Conservation (phyloP, 2,888 invertebrate species). For the Amphipyra berbera region DNA sequence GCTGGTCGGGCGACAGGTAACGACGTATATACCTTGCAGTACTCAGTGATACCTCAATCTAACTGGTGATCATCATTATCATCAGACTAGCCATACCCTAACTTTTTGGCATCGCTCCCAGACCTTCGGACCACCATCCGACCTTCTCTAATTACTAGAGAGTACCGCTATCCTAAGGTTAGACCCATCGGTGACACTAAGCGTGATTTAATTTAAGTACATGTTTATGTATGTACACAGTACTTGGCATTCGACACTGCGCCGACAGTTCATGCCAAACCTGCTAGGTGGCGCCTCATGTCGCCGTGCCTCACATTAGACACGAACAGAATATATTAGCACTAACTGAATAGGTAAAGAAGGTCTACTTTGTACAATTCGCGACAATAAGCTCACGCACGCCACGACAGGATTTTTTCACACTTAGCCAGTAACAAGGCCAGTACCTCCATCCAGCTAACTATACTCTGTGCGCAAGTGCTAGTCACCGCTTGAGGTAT, state of each 20-base stretch:
- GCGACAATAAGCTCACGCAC: background rate
- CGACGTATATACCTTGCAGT: too few species aligned
- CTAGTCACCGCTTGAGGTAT: too few species aligned
- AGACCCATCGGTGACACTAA: background rate
- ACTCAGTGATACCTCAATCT: too few species aligned
- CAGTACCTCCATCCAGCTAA: background rate
- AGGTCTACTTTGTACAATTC: conserved; percentile 15
- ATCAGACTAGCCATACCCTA: too few species aligned
- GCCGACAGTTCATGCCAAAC: conserved; percentile 24
- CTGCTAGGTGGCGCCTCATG: conserved; percentile 54
- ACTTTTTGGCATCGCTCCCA: too few species aligned
- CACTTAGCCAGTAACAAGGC: background rate
- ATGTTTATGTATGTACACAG: conserved; percentile 23
- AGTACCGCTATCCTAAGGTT: background rate
- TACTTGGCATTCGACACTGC: conserved; percentile 43
- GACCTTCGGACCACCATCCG: too few species aligned
- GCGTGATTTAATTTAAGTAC: conserved; percentile 22
- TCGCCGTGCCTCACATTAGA: conserved; percentile 39
- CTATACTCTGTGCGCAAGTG: too few species aligned
- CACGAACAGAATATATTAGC: conserved; percentile 48
- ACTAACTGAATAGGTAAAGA: conserved; percentile 17
- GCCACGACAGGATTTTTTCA: background rate
- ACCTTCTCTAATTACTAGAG: background rate
- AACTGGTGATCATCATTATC: too few species aligned
- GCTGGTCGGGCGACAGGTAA: too few species aligned